A percentile compares a stretch with the other conserved stretches of the same genome.
These are phyloP conservation scores for Drosophila aldrichi DNA, from an alignment of 2,888 invertebrate genomes.

Conservation along the genomic window DNA sequence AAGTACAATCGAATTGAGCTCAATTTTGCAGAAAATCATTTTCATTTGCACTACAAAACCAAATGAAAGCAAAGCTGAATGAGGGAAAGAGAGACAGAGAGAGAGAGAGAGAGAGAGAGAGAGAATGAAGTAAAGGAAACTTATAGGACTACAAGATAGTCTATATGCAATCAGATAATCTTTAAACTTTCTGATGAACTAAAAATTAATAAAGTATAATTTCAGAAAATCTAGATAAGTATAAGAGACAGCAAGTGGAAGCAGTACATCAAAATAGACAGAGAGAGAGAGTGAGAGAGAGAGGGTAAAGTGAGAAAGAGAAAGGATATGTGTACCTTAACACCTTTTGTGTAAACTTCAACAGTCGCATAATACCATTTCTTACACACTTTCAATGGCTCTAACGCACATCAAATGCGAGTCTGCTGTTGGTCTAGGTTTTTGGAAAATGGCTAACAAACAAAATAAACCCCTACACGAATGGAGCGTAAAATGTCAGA, in stretches of 20 bases:
- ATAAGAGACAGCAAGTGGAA: too few species aligned
- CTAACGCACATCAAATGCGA: neutral
- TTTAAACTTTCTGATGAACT: neutral
- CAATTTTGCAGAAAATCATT: conserved; percentile 51
- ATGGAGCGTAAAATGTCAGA: conserved; percentile 16
- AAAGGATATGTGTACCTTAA: neutral
- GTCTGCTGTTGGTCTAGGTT: neutral
- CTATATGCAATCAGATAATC: neutral
- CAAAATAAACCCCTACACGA: neutral
- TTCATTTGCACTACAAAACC: conserved; percentile 40
- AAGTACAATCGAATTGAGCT: conserved; percentile 47
- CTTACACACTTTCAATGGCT: neutral
- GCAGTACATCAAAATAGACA: neutral
- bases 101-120: too few species aligned
- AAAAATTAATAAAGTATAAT: neutral
- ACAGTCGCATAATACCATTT: neutral
- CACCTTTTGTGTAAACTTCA: neutral
- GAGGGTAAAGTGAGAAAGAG: too few species aligned
- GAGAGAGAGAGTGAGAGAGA: too few species aligned
- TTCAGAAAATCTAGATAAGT: neutral
- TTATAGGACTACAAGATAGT: neutral
- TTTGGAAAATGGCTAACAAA: conserved; percentile 6
- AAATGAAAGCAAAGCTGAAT: neutral
- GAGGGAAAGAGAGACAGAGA: too few species aligned
- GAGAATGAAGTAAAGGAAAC: neutral